Evolutionary conservation across 2,888 invertebrate species (phyloP), one percentile per base, ranked within the genome.

Genomic region (Drosophila nr. perissopoda): DNA sequence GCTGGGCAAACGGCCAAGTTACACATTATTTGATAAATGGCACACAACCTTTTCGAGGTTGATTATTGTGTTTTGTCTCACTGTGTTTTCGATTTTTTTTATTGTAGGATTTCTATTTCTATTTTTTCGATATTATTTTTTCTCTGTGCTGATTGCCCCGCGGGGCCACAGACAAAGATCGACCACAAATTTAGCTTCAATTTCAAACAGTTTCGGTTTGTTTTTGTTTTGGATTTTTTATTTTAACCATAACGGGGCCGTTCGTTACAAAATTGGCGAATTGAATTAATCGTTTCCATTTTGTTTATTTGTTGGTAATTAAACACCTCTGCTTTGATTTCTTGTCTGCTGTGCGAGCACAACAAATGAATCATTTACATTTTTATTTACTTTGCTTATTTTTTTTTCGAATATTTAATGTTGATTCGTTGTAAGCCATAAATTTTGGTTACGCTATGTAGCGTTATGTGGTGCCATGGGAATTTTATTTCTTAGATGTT

Each of bases 251-350:
- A 87, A 84, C 89, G 88, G 81, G 82, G 80, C 80, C 86, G 42
- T 82, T 78, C 79, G 74, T 82, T 83, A 76, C 73, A 76, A 82
- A 89, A 89, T 90, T 90, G 83, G 89, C 86, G 83, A 89, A 85
- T 89, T 89, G 83, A 90, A 90, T 89, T 89, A 89, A 90, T 89
- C 82, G 88, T 78, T 89, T 89, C 79, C 81, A 88, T 90, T 88
- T 90, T 89, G 89, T 88, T 89, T 90, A 90, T 90, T 90, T 90
- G 88, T 89, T 90, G 91, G 89, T 89, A 90, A 89, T 89, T 90
- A 89, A 89, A 89, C 89, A 90, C 89, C 91, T 90, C 82, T 88
- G 89, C 87, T 89, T 79, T 89, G 89, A 88, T 89, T 85, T 88
- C 75, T 76, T 73, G 83, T 90, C 86, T 70, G 71, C 79, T 83